A percentile compares a stretch with the other conserved stretches of the same genome.
These are phyloP conservation scores for Drosophila setosimentum DNA, from an alignment of 2,888 invertebrate genomes.

Conservation along the genomic window DNA sequence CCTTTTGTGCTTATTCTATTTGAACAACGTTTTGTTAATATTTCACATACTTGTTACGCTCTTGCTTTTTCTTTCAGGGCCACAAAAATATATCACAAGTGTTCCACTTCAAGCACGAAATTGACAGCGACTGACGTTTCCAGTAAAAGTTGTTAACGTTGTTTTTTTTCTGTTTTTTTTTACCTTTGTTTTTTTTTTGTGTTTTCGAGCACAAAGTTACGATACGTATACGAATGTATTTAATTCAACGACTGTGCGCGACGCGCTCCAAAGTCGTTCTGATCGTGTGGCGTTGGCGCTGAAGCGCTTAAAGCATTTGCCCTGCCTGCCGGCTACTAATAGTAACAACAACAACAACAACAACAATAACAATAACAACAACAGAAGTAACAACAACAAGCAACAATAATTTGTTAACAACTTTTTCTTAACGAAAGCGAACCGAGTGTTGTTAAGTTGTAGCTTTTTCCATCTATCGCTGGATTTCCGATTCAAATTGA, in stretches of 20 bases:
- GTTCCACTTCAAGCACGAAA: constrained; percentile 42
- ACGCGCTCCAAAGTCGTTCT: constrained; percentile 82
- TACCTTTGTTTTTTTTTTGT: neutral
- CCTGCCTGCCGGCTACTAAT: constrained; percentile 47
- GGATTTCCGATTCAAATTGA: constrained; percentile 70
- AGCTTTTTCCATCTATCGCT: constrained; percentile 43
- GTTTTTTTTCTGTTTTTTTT: neutral
- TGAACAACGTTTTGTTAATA: neutral
- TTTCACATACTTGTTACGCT: constrained; percentile 42
- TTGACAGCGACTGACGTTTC: constrained; percentile 7
- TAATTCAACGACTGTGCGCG: constrained; percentile 73
- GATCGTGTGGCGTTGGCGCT: constrained; percentile 74
- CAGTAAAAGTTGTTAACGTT: constrained; percentile 29
- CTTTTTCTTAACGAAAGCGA: constrained; percentile 72
- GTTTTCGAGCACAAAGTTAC: constrained; percentile 20
- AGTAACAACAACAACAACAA: constrained; percentile 43
- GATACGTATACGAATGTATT: constrained; percentile 15
- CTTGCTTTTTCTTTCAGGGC: constrained; percentile 5
- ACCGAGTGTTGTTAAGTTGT: neutral
- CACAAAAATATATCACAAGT: constrained; percentile 16
- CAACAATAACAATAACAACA: constrained; percentile 40
- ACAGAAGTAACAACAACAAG: constrained; percentile 46
- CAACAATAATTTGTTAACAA: constrained; percentile 67
- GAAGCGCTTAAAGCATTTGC: constrained; percentile 78
- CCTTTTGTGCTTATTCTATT: neutral